Conservation (phyloP, 2,113 vertebrate genomes). For the Pygoscelis antarcticus region DNA sequence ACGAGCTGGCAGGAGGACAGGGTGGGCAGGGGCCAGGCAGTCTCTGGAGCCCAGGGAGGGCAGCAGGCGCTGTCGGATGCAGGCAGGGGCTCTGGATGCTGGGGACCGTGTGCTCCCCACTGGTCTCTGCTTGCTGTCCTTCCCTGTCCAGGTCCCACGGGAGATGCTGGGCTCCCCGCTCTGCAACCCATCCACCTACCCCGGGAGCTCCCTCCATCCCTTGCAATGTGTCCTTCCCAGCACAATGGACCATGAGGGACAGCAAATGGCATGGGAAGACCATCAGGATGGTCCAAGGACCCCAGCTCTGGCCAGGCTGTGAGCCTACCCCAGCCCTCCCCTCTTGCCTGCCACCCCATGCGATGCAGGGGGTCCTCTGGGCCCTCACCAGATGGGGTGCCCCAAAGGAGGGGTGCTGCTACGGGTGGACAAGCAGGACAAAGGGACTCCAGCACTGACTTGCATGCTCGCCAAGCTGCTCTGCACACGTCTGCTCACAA, state of each 20-base stretch:
- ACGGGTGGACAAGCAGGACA: fast-evolving
- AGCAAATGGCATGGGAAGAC: not conserved
- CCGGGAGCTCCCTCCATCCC: not conserved
- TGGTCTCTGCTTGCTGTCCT: not conserved
- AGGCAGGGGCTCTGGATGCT: not conserved
- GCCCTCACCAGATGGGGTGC: not conserved
- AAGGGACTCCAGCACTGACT: fast-evolving
- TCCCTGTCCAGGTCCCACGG: not conserved
- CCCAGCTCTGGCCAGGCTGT: not conserved
- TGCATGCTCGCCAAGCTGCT: not conserved
- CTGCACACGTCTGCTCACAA: fast-evolving
- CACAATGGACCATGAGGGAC: fast-evolving
- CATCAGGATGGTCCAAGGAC: not conserved
- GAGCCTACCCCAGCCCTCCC: not conserved
- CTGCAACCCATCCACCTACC: fast-evolving
- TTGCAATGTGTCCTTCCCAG: not conserved
- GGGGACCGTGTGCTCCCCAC: not conserved
- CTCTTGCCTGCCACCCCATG: fast-evolving
- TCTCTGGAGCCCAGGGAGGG: not conserved
- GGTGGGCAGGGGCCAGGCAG: not conserved
- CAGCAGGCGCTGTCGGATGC: fast-evolving
- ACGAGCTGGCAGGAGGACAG: not conserved
- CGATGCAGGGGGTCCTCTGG: not conserved
- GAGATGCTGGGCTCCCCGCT: not conserved
- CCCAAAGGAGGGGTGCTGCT: not conserved